These are phyloP conservation scores for Apis dorsata DNA, from an alignment of 1,140 invertebrate species.

Conservation along the genomic window DNA sequence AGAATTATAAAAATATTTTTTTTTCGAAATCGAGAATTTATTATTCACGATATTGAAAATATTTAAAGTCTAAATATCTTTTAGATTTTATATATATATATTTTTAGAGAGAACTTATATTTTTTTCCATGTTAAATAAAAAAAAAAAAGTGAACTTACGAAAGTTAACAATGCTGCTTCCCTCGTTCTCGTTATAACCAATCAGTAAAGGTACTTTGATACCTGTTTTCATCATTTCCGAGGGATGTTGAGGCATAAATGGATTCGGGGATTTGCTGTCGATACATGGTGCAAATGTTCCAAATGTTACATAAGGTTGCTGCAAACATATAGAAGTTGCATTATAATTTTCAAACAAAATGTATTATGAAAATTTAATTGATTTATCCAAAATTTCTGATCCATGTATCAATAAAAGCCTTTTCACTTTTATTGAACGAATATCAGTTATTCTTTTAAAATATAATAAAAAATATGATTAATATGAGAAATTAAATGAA, in stretches of 20 bases:
- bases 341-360: not conserved
- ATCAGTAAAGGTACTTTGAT: constrained; percentile 82
- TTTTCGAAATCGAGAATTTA: too few species aligned
- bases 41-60: too few species aligned
- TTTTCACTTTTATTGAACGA: too few species aligned
- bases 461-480: too few species aligned
- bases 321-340: not conserved
- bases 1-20: too few species aligned
- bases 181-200: constrained; percentile 83
- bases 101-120: too few species aligned
- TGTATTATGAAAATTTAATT: not conserved
- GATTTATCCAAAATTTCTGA: not conserved
- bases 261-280: constrained; percentile 71
- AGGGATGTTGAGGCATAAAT: constrained; percentile 75
- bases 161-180: constrained; percentile 74
- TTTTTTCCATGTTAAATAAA: not conserved
- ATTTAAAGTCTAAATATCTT: too few species aligned
- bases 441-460: too few species aligned
- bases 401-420: too few species aligned
- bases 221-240: constrained; percentile 71
- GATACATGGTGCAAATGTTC: constrained; percentile 65
- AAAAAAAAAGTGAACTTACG: constrained; percentile 53
- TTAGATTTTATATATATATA: too few species aligned
- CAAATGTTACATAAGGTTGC: not conserved
- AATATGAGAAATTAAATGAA: too few species aligned